These are phyloP conservation scores for Glareola pratincola DNA, from an alignment of 2,113 vertebrate species.

Conservation along the genomic window DNA sequence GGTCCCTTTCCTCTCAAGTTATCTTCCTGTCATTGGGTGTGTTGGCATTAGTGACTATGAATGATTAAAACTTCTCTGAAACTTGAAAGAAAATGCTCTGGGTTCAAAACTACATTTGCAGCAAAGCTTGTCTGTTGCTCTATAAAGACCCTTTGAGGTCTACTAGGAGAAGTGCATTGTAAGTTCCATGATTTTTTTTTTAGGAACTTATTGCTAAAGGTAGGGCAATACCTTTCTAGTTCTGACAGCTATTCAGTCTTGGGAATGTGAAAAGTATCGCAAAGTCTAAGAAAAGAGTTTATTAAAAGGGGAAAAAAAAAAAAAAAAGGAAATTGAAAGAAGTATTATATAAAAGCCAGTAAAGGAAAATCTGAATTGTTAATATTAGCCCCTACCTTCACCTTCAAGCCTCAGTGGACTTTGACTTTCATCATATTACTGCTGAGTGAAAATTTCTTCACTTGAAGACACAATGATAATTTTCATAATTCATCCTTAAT, in stretches of 20 bases:
- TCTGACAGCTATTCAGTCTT: not conserved
- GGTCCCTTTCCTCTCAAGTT: not conserved
- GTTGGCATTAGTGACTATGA: not conserved
- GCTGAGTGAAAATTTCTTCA: constrained; percentile 26
- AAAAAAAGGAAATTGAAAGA: not conserved
- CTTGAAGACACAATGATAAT: constrained; percentile 18
- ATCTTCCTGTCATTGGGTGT: not conserved
- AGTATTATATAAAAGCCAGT: not conserved
- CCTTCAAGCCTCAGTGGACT: not conserved
- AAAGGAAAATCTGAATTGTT: not conserved
- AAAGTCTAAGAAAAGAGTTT: not conserved
- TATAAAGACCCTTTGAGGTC: not conserved
- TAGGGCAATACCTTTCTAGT: not conserved
- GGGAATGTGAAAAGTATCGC: not conserved
- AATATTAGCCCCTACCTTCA: not conserved
- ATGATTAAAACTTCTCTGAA: not conserved
- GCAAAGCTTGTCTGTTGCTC: not conserved
- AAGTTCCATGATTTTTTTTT: not conserved
- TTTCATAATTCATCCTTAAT: constrained; percentile 26
- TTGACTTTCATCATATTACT: not conserved
- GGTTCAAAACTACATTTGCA: not conserved
- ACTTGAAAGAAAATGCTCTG: not conserved
- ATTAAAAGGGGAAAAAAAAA: not conserved
- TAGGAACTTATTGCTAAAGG: not conserved
- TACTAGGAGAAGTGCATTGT: not conserved